Base-by-base conservation (phyloP, 2,888 invertebrate species). In the Zygaena filipendulae region DNA sequence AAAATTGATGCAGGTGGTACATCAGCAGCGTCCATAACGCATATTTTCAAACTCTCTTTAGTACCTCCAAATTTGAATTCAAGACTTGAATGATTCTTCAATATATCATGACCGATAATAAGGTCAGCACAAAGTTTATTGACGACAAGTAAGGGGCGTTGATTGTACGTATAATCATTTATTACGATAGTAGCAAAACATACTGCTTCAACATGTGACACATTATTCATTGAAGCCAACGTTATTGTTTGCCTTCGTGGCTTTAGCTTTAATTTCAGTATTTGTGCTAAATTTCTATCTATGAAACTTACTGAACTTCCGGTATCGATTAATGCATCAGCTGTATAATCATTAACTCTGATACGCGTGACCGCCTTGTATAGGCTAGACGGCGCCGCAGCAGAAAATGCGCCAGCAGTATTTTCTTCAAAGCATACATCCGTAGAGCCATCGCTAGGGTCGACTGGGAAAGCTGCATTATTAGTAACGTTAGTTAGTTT, bases 71-170 rank as follows among this genome's bases (percentile, higher is more conserved):
- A 16, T 16, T 13, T 24, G 3, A 24, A 7, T 14, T 13, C 11
- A n/a, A 14, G 7, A 14, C 5, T 4, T 4, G 12, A 4, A 13
- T 14, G 14, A 3, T 13, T 3, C 8, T 11, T 8, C n/a, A 24
- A 14, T 8, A 24, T 24, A 24, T 24, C 24, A 24, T 24, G 12
- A 11, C 24, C 24, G 13, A 16, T 16, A 16, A 16, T 16, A 16
- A 16, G 5, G 4, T 16, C 7, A 4, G 7, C 7, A 16, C 16
- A 24, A 8, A 24, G 10, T 13, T 13, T n/a, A 6, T 13, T 13
- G 7, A 24, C 10, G 11, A 14, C 11, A 4, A 24, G 16, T 11
- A 14, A 13, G 7, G 8, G 8, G 24, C 14, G 3, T 24, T 13
- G 7, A 11, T 22, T 10, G 13, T 9, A 13, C 8, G 13, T 11